Percentiles rank a stretch among this genome's conserved stretches.
phyloP scores from a whole-genome alignment of 2,113 vertebrate genomes.

The Sceloporus undulatus region DNA sequence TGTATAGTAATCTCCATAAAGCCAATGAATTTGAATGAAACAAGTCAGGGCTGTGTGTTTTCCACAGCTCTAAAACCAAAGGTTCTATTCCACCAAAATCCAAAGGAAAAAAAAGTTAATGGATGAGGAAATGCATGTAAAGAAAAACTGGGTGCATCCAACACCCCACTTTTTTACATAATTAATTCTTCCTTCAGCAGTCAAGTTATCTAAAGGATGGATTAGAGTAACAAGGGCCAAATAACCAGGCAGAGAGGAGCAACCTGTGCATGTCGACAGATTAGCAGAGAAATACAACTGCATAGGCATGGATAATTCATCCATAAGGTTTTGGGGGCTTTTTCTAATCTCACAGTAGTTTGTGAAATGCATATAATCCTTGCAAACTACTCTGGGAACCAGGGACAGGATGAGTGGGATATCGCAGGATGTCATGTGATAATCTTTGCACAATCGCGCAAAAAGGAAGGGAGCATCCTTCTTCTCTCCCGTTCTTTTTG shows the following conservation, averaged over 20 bases:
- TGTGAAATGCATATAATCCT: neutral
- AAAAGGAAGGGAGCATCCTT: no score
- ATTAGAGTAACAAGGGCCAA: neutral
- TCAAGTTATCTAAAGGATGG: neutral
- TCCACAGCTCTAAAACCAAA: neutral
- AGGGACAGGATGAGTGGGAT: no score
- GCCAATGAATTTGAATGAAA: slow-evolving; percentile 51
- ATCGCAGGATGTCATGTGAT: no score
- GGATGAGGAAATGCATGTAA: neutral
- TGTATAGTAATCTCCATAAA: slow-evolving; percentile 24
- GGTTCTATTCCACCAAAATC: neutral
- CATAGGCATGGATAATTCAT: neutral
- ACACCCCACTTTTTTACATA: neutral
- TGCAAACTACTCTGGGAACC: no score
- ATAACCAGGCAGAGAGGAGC: neutral
- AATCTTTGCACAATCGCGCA: no score
- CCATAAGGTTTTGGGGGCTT: neutral
- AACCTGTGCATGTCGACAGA: neutral
- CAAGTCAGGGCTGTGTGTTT: neutral
- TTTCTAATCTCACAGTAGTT: neutral
- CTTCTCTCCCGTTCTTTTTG: no score
- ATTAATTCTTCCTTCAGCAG: neutral
- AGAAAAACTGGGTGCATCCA: neutral
- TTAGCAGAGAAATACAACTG: neutral
- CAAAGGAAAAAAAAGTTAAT: neutral